Evolutionary conservation across 2,888 invertebrate species (phyloP).

Genomic region (Chesias legatella): DNA sequence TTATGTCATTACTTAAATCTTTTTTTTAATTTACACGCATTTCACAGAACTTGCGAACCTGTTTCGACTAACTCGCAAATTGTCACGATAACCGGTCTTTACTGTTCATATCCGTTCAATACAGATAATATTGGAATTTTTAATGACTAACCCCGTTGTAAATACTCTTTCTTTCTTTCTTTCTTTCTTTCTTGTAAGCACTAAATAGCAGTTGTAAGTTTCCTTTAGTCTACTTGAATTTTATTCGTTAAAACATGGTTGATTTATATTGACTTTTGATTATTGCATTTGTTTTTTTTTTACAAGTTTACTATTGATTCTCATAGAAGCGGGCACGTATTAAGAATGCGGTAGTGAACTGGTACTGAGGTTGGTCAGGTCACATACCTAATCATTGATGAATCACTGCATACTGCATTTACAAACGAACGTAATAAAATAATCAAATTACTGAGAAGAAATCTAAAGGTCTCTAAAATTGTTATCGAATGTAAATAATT

Average conservation of each 20-base stretch:
- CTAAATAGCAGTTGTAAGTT: too few relatives aligned
- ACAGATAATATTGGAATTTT: constrained; percentile 32
- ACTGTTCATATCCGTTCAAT: constrained; percentile 31
- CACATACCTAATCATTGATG: constrained; percentile 31
- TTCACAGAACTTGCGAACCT: constrained; percentile 15
- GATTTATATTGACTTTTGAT: constrained; percentile 24
- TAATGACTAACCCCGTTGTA: constrained; percentile 18
- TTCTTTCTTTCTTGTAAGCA: too few relatives aligned
- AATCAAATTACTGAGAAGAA: not conserved
- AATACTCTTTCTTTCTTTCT: too few relatives aligned
- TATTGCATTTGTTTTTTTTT: constrained; percentile 24
- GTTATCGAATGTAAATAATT: too few relatives aligned
- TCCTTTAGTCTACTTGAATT: too few relatives aligned
- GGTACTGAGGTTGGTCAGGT: constrained; percentile 37
- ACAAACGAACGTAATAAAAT: constrained; percentile 6
- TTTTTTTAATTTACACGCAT: constrained; percentile 22
- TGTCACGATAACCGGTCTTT: constrained; percentile 31
- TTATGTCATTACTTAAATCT: constrained; percentile 28
- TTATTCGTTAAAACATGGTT: too few relatives aligned
- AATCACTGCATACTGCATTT: constrained; percentile 31
- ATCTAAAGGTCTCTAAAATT: too few relatives aligned
- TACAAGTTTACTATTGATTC: constrained; percentile 9
- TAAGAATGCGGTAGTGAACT: constrained; percentile 48
- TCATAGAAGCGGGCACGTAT: constrained; percentile 32
- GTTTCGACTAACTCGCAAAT: constrained; percentile 22